A percentile compares a stretch with the other conserved stretches of the same genome.
phyloP scores from a whole-genome alignment of 1,140 invertebrate genomes.

The Hyles euphorbiae region DNA sequence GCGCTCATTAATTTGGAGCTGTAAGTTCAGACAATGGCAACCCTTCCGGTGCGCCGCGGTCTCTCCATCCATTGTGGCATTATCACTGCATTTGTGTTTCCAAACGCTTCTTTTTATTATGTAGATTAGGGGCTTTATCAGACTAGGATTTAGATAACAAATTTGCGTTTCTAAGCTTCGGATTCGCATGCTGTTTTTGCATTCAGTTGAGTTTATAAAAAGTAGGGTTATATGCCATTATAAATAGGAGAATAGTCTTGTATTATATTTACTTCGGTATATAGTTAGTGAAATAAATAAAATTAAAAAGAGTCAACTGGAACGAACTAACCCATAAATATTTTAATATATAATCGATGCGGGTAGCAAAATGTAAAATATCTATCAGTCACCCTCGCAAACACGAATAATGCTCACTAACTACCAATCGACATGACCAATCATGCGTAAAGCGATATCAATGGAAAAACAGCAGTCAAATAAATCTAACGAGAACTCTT shows the following conservation, averaged over 20 bases:
- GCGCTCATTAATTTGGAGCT: conserved; percentile 71
- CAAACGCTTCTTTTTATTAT: conserved; percentile 68
- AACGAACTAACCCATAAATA: no score
- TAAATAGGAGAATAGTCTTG: no score
- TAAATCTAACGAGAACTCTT: conserved; percentile 70
- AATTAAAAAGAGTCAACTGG: no score
- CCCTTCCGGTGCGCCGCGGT: conserved; percentile 51
- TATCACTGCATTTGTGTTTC: conserved; percentile 61
- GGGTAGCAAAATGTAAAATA: conserved; percentile 33
- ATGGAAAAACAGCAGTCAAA: conserved; percentile 70
- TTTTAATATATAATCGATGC: conserved; percentile 7
- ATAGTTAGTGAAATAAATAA: no score
- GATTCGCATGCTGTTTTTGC: conserved; percentile 25
- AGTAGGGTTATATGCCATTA: no score
- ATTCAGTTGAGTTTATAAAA: no score
- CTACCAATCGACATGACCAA: conserved; percentile 69
- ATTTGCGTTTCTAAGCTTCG: conserved; percentile 36
- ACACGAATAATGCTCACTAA: conserved; percentile 58
- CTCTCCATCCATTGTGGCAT: conserved; percentile 45
- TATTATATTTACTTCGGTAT: no score
- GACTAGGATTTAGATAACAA: conserved; percentile 9
- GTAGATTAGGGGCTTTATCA: conserved; percentile 65
- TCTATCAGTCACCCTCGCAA: conserved; percentile 29
- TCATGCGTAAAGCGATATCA: conserved; percentile 64
- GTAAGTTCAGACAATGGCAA: conserved; percentile 60